phyloP scores from a whole-genome alignment of 2,888 invertebrate genomes.

The Heliconius charithonia region DNA sequence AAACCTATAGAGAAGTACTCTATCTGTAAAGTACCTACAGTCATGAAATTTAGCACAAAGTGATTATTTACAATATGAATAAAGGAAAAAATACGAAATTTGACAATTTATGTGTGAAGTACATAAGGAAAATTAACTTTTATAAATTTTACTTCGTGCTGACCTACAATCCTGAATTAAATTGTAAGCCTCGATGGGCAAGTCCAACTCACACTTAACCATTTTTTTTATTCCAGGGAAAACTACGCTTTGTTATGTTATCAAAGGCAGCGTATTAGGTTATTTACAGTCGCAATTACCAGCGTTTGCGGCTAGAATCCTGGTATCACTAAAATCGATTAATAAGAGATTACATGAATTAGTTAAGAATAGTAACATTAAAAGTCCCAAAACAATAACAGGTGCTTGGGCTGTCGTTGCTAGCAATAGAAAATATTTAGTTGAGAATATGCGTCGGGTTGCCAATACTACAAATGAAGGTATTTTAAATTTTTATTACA shows the following conservation, averaged over 20 bases:
- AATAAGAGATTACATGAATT: conserved; percentile 2
- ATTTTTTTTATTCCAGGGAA: not conserved
- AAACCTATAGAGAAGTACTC: too few species aligned
- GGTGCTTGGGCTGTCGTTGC: not conserved
- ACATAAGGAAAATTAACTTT: too few species aligned
- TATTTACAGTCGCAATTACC: not conserved
- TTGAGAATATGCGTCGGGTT: not conserved
- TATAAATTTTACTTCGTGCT: too few species aligned
- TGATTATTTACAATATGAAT: too few species aligned
- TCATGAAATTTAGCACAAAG: too few species aligned
- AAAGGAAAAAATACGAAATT: too few species aligned
- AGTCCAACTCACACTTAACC: too few species aligned
- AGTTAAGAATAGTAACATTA: not conserved
- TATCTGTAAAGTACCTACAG: too few species aligned
- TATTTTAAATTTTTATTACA: not conserved
- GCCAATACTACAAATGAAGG: not conserved
- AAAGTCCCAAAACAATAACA: not conserved
- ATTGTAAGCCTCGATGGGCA: too few species aligned
- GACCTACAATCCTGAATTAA: too few species aligned
- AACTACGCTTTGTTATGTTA: not conserved
- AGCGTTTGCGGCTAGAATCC: not conserved
- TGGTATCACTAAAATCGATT: not conserved
- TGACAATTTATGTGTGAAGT: too few species aligned
- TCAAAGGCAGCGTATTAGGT: conserved; percentile 1
- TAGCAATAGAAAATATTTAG: not conserved